Conservation (phyloP, 2,797 vertebrate species). For the Oceanodroma leucorhoa region DNA sequence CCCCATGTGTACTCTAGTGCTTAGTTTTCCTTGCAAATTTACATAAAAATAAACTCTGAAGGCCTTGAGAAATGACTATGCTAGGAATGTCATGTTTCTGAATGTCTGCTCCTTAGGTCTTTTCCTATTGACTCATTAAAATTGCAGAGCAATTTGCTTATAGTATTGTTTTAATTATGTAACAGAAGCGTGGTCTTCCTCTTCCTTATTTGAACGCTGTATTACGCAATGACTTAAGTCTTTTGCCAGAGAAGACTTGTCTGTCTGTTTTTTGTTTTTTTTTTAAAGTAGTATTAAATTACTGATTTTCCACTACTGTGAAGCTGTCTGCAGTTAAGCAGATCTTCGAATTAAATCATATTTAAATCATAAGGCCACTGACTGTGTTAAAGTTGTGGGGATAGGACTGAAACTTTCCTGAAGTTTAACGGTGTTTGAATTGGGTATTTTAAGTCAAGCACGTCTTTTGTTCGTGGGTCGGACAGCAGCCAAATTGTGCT, state of each 20-base stretch:
- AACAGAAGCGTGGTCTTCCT: background rate
- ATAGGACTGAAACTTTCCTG: background rate
- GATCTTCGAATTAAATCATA: background rate
- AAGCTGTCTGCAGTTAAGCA: background rate
- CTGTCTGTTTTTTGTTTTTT: background rate
- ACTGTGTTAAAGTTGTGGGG: background rate
- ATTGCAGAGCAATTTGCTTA: background rate
- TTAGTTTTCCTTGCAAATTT: background rate
- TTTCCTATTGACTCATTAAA: background rate
- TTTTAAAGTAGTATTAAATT: background rate
- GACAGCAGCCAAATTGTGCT: background rate
- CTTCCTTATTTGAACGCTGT: background rate
- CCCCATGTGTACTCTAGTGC: background rate
- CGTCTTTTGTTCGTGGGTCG: background rate
- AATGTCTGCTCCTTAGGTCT: background rate
- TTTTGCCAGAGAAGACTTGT: background rate
- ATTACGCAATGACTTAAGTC: background rate
- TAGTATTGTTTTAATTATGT: background rate
- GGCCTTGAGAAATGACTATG: background rate
- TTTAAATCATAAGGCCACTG: conserved; percentile 14
- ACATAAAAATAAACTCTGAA: conserved; percentile 25
- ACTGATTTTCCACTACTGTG: background rate
- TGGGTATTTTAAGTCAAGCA: background rate
- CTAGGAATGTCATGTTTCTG: background rate
- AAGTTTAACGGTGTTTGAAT: background rate